Evolutionary conservation across 2,888 invertebrate species (phyloP).

Genomic region (Meta bourneti): DNA sequence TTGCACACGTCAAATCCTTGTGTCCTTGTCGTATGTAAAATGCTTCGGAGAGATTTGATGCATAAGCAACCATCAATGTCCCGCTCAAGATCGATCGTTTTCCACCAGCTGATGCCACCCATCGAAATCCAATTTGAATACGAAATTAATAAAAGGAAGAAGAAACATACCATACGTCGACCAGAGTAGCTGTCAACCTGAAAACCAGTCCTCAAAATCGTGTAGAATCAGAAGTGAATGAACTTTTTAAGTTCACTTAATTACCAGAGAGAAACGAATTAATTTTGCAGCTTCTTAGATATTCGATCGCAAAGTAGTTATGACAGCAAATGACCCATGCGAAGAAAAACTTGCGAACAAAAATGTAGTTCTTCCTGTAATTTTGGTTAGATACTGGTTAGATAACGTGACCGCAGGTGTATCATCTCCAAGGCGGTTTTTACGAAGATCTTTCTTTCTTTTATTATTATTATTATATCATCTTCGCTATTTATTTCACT

Average conservation of each 20-base stretch:
- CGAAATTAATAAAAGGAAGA: conserved; percentile 47
- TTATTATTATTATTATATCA: not conserved
- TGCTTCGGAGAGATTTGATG: not conserved
- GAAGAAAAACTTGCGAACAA: conserved; percentile 32
- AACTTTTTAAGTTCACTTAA: conserved; percentile 59
- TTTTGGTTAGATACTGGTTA: conserved; percentile 54
- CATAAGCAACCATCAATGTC: not conserved
- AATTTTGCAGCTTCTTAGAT: conserved; percentile 45
- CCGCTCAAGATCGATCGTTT: conserved; percentile 31
- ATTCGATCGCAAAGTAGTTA: conserved; percentile 37
- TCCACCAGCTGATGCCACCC: conserved; percentile 24
- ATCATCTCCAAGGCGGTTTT: not conserved
- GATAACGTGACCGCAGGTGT: conserved; percentile 56
- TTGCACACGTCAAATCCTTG: not conserved
- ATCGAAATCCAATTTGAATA: conserved; percentile 60
- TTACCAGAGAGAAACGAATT: conserved; percentile 53
- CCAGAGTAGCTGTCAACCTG: conserved; percentile 27
- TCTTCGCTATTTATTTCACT: not conserved
- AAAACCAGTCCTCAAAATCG: conserved; percentile 33
- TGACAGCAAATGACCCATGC: conserved; percentile 57
- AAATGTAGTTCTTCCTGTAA: conserved; percentile 62
- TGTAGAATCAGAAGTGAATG: conserved; percentile 44
- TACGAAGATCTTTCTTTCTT: conserved; percentile 16
- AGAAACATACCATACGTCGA: conserved; percentile 31
- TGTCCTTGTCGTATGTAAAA: not conserved